Percentiles rank a stretch among this genome's conserved stretches.
Conservation (phyloP, 2,797 vertebrate genomes). For the Chloroceryle amazona region DNA sequence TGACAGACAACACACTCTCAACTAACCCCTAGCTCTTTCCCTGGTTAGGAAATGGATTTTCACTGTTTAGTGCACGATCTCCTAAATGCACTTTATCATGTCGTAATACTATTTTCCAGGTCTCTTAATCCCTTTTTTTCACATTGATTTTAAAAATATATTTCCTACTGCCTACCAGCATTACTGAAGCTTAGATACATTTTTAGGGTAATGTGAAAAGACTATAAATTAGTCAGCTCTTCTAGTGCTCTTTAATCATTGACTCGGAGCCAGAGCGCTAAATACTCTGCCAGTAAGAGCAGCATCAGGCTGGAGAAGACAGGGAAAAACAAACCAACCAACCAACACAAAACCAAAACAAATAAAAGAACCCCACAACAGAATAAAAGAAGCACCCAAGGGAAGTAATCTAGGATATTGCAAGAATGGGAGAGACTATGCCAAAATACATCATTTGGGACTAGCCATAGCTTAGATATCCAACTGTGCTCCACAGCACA, state of each 20-base stretch:
- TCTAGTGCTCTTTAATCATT: not conserved
- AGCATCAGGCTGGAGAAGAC: not conserved
- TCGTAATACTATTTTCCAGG: not conserved
- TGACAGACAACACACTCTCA: rapidly evolving
- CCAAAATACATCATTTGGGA: not conserved
- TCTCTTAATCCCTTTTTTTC: not conserved
- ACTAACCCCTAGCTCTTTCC: not conserved
- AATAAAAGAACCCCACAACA: too few relatives aligned
- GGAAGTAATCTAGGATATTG: not conserved
- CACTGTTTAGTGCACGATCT: not conserved
- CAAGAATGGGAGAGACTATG: not conserved
- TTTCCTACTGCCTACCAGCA: not conserved
- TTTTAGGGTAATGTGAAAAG: not conserved
- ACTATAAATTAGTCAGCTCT: not conserved
- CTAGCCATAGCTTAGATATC: not conserved
- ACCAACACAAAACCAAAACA: not conserved
- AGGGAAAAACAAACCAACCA: not conserved
- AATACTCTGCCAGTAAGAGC: not conserved
- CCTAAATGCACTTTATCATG: not conserved
- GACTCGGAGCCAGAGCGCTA: not conserved
- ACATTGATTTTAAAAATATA: not conserved
- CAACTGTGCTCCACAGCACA: not conserved
- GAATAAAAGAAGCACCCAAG: not conserved
- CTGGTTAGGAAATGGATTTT: not conserved
- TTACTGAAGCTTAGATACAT: not conserved